Evolutionary conservation across 2,888 invertebrate species (phyloP).

Genomic region (Stenolophus ochropezus): DNA sequence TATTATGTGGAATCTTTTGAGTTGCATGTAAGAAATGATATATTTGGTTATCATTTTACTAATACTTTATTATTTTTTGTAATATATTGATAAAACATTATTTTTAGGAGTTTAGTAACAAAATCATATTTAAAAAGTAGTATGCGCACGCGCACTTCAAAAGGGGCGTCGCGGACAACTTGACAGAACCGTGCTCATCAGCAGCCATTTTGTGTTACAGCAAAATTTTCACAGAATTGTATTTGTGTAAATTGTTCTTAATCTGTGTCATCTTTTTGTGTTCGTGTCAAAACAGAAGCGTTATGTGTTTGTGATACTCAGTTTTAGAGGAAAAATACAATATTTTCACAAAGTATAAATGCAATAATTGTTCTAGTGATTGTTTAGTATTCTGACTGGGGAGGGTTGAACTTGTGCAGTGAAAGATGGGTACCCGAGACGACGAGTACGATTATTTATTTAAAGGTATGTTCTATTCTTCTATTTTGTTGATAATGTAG

Average conservation of each 20-base stretch:
- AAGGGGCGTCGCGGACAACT: conserved; percentile 58
- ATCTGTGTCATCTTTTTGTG: conserved; percentile 58
- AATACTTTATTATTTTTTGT: neutral
- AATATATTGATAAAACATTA: conserved; percentile 47
- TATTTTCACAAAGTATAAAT: conserved; percentile 63
- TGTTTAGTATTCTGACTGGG: conserved; percentile 62
- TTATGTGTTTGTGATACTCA: conserved; percentile 67
- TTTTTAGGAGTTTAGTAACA: conserved; percentile 44
- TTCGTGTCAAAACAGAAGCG: conserved; percentile 52
- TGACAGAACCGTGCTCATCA: conserved; percentile 45
- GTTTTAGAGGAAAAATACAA: conserved; percentile 67
- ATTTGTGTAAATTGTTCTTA: conserved; percentile 55
- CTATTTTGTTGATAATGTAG: conserved; percentile 1
- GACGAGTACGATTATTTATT: conserved; percentile 99
- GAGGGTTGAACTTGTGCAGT: conserved; percentile 63
- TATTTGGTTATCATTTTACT: neutral
- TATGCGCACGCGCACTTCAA: conserved; percentile 48
- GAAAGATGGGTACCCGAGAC: conserved; percentile 97
- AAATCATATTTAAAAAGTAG: conserved; percentile 33
- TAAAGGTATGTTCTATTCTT: conserved; percentile 87
- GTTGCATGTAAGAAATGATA: too few species aligned
- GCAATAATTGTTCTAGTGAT: conserved; percentile 67
- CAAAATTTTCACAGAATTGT: conserved; percentile 55
- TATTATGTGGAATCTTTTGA: too few species aligned
- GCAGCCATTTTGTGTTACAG: conserved; percentile 58